Percentiles rank a stretch among this genome's conserved stretches.
Conservation (phyloP, 1,140 invertebrate genomes). For the Stratiolaelaps scimitus region DNA sequence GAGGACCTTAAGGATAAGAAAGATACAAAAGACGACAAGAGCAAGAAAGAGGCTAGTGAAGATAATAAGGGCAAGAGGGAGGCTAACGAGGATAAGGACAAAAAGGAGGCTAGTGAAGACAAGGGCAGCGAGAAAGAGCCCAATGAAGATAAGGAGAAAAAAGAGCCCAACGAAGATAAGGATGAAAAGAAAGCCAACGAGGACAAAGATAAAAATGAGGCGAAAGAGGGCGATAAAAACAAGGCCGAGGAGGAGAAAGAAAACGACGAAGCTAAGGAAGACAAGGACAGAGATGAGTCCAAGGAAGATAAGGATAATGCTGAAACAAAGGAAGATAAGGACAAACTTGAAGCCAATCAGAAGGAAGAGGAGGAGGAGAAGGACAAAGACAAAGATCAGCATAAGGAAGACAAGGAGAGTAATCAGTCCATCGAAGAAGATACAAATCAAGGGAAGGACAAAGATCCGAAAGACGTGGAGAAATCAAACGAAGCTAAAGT, state of each 20-base stretch:
- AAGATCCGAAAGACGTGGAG: slow-evolving; percentile 23
- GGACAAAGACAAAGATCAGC: neutral
- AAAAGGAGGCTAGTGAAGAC: slow-evolving; percentile 35
- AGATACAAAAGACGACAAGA: neutral
- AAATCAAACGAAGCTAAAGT: slow-evolving; percentile 4
- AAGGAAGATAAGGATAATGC: slow-evolving; percentile 34
- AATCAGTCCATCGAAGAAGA: no score
- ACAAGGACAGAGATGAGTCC: slow-evolving; percentile 40
- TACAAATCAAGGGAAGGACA: neutral
- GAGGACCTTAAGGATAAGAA: slow-evolving; percentile 18
- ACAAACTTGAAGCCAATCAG: slow-evolving; percentile 42
- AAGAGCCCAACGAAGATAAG: slow-evolving; percentile 27
- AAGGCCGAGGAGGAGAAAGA: slow-evolving; percentile 16
- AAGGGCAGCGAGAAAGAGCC: slow-evolving; percentile 32
- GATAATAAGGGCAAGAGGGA: neutral
- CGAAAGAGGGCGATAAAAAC: slow-evolving; percentile 13
- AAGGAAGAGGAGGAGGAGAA: slow-evolving; percentile 41
- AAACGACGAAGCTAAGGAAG: neutral
- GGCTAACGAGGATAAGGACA: slow-evolving; percentile 43
- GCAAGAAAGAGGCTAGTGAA: slow-evolving; percentile 28
- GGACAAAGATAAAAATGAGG: neutral
- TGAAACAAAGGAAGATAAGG: slow-evolving; percentile 27
- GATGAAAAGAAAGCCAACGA: slow-evolving; percentile 24
- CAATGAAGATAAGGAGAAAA: slow-evolving; percentile 33
- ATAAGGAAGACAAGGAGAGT: neutral